These are phyloP conservation scores for Anseranas semipalmata DNA, from an alignment of 2,113 vertebrate species.

Conservation along the genomic window DNA sequence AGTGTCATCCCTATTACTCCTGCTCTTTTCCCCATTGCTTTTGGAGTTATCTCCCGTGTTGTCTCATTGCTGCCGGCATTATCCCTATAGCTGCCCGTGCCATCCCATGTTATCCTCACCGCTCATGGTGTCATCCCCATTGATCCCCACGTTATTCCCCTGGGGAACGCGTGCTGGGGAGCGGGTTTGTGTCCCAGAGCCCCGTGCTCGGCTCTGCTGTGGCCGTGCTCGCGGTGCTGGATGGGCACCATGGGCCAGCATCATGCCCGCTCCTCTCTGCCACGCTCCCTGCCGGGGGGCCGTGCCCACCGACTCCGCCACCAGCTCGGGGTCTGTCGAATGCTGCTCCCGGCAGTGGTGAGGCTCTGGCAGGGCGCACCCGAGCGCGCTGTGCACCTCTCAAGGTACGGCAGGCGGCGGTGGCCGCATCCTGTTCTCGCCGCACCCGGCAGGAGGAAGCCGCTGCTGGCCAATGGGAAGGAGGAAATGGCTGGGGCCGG, in stretches of 20 bases:
- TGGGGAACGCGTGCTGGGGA: neutral
- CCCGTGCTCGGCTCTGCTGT: accelerated
- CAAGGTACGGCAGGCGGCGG: neutral
- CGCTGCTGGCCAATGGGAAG: neutral
- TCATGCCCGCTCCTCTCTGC: neutral
- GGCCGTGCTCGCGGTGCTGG: neutral
- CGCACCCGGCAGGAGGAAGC: neutral
- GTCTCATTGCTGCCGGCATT: no score
- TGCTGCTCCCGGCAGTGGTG: neutral
- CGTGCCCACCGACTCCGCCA: neutral
- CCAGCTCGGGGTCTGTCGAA: neutral
- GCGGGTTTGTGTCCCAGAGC: neutral
- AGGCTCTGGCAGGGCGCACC: neutral
- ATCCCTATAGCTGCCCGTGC: no score
- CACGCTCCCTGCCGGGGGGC: no score
- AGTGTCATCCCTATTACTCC: no score
- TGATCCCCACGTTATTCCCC: accelerated
- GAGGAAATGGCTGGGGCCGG: neutral
- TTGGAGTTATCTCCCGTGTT: no score
- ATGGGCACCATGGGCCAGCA: accelerated
- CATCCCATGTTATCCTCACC: no score
- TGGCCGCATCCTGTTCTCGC: neutral
- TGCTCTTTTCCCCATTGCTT: no score
- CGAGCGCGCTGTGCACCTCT: neutral
- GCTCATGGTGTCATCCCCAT: neutral